phyloP scores from a whole-genome alignment of 2,797 vertebrate species.

The Brachymystax lenok region DNA sequence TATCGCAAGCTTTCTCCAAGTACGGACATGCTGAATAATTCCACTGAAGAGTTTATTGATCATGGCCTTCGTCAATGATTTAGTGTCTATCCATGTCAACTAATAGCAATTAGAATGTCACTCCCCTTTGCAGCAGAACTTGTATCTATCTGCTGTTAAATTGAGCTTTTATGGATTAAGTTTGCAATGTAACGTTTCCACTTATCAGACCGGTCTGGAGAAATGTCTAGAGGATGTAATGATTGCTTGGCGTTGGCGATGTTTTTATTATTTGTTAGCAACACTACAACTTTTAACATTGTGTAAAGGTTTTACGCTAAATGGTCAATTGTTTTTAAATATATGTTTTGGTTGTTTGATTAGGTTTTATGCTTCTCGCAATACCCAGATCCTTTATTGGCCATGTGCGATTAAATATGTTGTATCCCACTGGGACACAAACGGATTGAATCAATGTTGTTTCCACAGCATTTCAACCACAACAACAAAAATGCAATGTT shows the following conservation, averaged over 20 bases:
- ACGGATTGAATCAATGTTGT: too few species aligned
- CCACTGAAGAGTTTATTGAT: slow-evolving; percentile 29
- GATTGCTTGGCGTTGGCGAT: slow-evolving; percentile 22
- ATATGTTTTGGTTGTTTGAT: slow-evolving; percentile 18
- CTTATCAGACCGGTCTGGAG: slow-evolving; percentile 65
- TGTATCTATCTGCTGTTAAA: slow-evolving; percentile 18
- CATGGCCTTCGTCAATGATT: neutral
- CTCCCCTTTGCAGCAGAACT: slow-evolving; percentile 44
- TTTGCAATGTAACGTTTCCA: slow-evolving; percentile 79
- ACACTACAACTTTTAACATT: slow-evolving; percentile 74
- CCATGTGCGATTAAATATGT: slow-evolving; percentile 31
- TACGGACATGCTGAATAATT: neutral
- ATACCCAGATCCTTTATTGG: slow-evolving; percentile 27
- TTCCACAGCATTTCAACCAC: too few species aligned
- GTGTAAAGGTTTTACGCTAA: slow-evolving; percentile 48
- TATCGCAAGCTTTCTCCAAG: slow-evolving; percentile 23
- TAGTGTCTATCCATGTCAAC: neutral
- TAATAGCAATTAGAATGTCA: neutral
- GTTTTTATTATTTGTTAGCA: slow-evolving; percentile 28
- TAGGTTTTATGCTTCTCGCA: slow-evolving; percentile 5
- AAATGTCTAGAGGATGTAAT: slow-evolving; percentile 66
- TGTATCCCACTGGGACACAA: slow-evolving; percentile 2
- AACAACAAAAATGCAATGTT: too few species aligned
- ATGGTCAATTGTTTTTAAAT: slow-evolving; percentile 28
- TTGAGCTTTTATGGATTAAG: slow-evolving; percentile 72